Conservation (phyloP, 1,140 invertebrate species). For the Melanaphis sacchari region DNA sequence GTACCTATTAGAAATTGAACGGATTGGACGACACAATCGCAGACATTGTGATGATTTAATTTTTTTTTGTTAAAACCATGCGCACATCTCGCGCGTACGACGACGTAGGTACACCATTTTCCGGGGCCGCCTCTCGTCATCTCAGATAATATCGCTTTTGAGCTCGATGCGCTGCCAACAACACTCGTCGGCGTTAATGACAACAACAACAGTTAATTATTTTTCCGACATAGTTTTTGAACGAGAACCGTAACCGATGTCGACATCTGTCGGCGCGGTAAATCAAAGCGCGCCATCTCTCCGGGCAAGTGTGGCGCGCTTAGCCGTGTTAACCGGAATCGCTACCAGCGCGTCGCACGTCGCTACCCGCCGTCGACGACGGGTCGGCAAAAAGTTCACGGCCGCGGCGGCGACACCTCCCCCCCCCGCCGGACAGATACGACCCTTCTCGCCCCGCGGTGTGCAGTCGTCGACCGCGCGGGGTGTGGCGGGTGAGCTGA, state of each 20-base stretch:
- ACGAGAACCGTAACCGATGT: background rate
- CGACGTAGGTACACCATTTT: too few relatives aligned
- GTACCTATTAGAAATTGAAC: too few relatives aligned
- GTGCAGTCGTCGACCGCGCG: too few relatives aligned
- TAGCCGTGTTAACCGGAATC: background rate
- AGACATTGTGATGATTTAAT: too few relatives aligned
- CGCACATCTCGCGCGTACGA: too few relatives aligned
- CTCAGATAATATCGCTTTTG: too few relatives aligned
- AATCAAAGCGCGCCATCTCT: constrained; percentile 7
- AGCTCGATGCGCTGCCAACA: too few relatives aligned
- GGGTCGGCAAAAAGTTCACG: constrained; percentile 49
- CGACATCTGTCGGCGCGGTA: constrained; percentile 27
- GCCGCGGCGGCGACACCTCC: background rate
- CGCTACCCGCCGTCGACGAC: background rate
- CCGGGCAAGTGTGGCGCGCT: background rate
- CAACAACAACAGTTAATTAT: background rate
- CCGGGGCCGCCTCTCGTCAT: too few relatives aligned
- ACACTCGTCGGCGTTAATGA: background rate
- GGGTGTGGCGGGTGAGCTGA: too few relatives aligned
- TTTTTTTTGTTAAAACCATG: too few relatives aligned
- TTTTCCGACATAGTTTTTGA: background rate
- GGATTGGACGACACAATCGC: too few relatives aligned
- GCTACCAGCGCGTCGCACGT: background rate
- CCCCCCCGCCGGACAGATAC: background rate
- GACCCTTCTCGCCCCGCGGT: background rate